Evolutionary conservation across 2,888 invertebrate genomes (phyloP).

Genomic region (Philaethria dido): DNA sequence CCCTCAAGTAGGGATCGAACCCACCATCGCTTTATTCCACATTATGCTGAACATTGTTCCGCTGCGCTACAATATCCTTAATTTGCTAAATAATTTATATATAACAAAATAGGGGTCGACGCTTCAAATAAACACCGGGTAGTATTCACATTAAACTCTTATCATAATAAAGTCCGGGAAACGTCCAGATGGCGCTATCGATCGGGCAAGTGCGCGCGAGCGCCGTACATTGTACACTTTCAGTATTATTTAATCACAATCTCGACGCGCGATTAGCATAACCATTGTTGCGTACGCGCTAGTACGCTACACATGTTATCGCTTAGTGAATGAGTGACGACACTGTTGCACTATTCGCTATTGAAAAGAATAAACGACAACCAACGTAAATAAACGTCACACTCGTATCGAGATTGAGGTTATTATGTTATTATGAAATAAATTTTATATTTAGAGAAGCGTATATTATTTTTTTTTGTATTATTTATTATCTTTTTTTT

Average conservation of each 20-base stretch:
- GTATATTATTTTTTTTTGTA: too few species aligned
- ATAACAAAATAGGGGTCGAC: neutral
- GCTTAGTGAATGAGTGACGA: slow-evolving; percentile 40
- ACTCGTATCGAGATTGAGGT: neutral
- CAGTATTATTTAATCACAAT: slow-evolving; percentile 73
- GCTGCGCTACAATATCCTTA: too few species aligned
- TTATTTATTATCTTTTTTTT: too few species aligned
- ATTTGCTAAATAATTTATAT: too few species aligned
- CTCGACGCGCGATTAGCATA: slow-evolving; percentile 75
- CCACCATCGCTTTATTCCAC: too few species aligned
- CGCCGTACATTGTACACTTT: too few species aligned
- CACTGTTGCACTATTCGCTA: slow-evolving; percentile 21
- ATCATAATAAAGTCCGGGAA: slow-evolving; percentile 39
- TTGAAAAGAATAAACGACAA: slow-evolving; percentile 33
- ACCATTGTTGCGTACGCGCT: slow-evolving; percentile 63
- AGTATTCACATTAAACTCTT: slow-evolving; percentile 19
- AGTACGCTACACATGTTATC: slow-evolving; percentile 43
- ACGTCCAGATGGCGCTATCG: slow-evolving; percentile 71
- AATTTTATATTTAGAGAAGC: too few species aligned
- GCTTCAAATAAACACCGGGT: slow-evolving; percentile 7
- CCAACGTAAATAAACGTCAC: slow-evolving; percentile 30
- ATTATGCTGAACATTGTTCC: too few species aligned
- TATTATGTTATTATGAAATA: too few species aligned
- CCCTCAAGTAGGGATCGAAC: too few species aligned
- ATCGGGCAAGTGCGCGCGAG: slow-evolving; percentile 57